Conservation (phyloP, 2,113 vertebrate genomes). For the Anas platyrhynchos region DNA sequence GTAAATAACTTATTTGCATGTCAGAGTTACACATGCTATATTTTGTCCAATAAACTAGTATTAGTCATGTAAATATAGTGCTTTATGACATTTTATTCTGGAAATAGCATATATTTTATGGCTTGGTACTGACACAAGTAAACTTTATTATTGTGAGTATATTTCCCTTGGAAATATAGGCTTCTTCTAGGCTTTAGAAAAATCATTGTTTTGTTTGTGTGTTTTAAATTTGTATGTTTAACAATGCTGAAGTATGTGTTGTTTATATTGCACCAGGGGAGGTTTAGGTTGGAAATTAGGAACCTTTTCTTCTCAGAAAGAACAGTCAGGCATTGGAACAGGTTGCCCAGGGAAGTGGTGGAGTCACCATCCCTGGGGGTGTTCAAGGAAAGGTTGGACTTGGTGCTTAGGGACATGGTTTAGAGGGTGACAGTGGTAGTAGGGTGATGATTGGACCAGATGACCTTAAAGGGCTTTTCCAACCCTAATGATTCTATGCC, state of each 20-base stretch:
- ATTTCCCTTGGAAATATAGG: neutral
- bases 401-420: no score
- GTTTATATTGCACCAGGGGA: neutral
- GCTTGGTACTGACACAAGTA: neutral
- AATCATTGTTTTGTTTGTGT: neutral
- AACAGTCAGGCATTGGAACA: no score
- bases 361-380: no score
- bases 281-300: no score
- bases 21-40: accelerated
- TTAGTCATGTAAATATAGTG: accelerated
- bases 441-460: no score
- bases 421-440: no score
- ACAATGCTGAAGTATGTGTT: neutral
- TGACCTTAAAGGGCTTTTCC: no score
- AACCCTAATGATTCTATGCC: no score
- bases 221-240: neutral
- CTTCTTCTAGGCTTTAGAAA: neutral
- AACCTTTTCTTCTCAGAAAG: no score
- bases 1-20: neutral
- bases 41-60: no score
- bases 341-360: no score
- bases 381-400: no score
- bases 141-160: neutral
- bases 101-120: neutral
- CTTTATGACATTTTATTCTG: neutral